Percentiles rank a stretch among this genome's conserved stretches.
Evolutionary conservation across 1,140 invertebrate species (phyloP).

Genomic region (Anthonomus grandis): DNA sequence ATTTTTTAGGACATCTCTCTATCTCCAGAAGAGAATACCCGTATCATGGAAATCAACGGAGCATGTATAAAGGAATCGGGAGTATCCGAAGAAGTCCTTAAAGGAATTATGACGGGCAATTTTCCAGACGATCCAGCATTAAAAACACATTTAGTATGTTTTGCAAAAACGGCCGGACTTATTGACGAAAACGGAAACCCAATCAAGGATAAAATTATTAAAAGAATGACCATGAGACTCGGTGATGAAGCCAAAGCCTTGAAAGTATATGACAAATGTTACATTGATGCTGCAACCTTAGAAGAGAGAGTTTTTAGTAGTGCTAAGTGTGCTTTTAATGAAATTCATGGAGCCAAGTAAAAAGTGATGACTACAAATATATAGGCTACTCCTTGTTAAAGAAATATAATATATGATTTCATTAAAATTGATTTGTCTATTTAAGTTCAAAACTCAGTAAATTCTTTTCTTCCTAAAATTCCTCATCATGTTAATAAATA

Average conservation of each 20-base stretch:
- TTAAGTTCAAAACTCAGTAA: too few species aligned
- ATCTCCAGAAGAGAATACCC: too few species aligned
- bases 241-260: background rate
- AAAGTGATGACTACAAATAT: background rate
- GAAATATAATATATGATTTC: too few species aligned
- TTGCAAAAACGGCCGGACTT: slow-evolving; percentile 48
- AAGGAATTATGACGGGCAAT: slow-evolving; percentile 45
- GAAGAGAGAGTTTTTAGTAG: background rate
- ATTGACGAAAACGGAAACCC: slow-evolving; percentile 40
- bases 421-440: too few species aligned
- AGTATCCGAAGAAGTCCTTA: slow-evolving; percentile 43
- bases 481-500: too few species aligned
- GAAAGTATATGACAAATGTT: background rate
- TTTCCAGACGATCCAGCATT: slow-evolving; percentile 46
- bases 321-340: background rate
- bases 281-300: background rate
- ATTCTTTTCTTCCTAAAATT: too few species aligned
- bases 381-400: too few species aligned
- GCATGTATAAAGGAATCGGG: slow-evolving; percentile 47
- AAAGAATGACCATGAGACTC: background rate
- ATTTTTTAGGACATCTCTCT: too few species aligned
- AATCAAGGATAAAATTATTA: background rate
- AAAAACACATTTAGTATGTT: slow-evolving; percentile 48
- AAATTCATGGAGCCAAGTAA: too few species aligned
- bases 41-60: too few species aligned